phyloP scores from a whole-genome alignment of 2,113 vertebrate genomes.

The Nycticebus coucang region DNA sequence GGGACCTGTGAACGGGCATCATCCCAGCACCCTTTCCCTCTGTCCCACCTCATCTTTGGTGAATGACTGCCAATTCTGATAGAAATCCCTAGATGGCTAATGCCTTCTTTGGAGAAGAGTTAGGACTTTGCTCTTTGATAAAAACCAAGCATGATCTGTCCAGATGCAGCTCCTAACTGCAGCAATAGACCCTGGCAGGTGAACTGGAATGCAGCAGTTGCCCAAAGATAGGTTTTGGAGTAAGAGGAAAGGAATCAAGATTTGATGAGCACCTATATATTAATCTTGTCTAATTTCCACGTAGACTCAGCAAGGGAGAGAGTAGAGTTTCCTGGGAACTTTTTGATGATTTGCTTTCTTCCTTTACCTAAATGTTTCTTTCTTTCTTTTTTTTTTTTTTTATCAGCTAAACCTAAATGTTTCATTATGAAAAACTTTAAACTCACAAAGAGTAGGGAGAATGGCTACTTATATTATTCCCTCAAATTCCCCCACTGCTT shows the following conservation, averaged over 20 bases:
- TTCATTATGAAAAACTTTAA: conserved; percentile 30
- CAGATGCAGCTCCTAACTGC: background rate
- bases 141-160: background rate
- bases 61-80: background rate
- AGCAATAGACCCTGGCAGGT: background rate
- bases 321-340: background rate
- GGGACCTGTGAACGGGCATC: background rate
- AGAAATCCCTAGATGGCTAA: conserved; percentile 12
- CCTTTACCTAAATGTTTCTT: background rate
- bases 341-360: background rate
- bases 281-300: background rate
- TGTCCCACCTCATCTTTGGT: background rate
- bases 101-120: conserved; percentile 44
- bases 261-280: background rate
- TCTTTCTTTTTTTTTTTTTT: too few relatives aligned
- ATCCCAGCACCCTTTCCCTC: background rate
- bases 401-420: background rate
- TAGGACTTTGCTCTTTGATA: background rate
- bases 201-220: background rate
- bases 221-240: background rate
- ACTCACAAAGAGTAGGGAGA: background rate
- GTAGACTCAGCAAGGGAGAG: background rate
- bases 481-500: background rate
- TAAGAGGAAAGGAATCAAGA: background rate
- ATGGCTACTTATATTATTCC: background rate